Percentiles rank a stretch among this genome's conserved stretches.
These are phyloP conservation scores for Nycticorax nycticorax DNA, from an alignment of 2,113 vertebrate genomes.

Conservation along the genomic window DNA sequence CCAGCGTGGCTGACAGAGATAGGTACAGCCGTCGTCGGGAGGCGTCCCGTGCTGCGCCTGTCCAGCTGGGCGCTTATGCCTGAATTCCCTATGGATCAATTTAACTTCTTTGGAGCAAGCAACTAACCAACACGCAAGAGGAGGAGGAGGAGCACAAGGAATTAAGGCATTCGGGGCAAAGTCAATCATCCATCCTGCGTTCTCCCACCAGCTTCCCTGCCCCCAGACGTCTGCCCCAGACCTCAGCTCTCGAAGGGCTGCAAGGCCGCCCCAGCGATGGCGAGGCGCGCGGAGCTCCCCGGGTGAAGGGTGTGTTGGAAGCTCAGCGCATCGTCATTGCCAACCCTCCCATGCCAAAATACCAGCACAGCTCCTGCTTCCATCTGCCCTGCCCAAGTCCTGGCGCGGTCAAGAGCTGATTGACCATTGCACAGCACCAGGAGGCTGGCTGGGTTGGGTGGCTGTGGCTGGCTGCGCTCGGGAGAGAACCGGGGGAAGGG, in stretches of 20 bases:
- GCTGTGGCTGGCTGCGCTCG: not conserved
- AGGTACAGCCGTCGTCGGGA: accelerated
- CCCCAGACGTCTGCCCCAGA: accelerated
- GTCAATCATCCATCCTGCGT: not conserved
- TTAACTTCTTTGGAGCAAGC: not conserved
- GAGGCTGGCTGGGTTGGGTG: not conserved
- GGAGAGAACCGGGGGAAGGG: not conserved
- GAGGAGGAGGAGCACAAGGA: not conserved
- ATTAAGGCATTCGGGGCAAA: not conserved
- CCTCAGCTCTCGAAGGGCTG: not conserved
- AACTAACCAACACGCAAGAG: accelerated
- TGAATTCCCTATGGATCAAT: accelerated
- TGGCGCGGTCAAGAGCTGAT: not conserved
- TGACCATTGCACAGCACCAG: accelerated
- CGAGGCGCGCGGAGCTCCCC: not conserved
- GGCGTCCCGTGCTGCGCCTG: not conserved
- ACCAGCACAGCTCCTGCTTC: not conserved
- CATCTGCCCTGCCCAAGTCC: not conserved
- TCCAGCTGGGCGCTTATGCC: accelerated
- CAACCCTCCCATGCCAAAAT: not conserved
- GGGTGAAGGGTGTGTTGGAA: not conserved
- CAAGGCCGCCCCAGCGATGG: not conserved
- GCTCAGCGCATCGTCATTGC: not conserved
- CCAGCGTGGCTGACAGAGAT: accelerated
- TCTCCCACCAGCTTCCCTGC: not conserved